These are phyloP conservation scores for Anoplopoma fimbria DNA, from an alignment of 2,113 vertebrate genomes.

Conservation along the genomic window DNA sequence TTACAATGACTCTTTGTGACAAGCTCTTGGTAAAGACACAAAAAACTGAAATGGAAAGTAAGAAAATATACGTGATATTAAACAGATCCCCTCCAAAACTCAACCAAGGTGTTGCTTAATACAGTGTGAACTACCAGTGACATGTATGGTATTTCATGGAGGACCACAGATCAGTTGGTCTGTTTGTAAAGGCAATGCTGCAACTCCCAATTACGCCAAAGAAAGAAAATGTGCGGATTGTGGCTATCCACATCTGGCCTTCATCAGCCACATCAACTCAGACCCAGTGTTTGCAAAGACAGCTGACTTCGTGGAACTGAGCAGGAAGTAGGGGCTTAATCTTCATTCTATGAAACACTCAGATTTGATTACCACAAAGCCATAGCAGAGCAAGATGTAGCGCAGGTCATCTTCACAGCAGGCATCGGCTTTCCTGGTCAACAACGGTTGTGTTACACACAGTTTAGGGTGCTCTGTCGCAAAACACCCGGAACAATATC, in stretches of 20 bases:
- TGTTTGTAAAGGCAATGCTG: conserved; percentile 42
- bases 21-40: neutral
- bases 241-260: conserved; percentile 74
- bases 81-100: conserved; percentile 10
- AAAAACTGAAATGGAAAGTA: neutral
- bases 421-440: conserved; percentile 22
- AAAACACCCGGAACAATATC: neutral
- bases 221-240: conserved; percentile 45
- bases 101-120: conserved; percentile 4
- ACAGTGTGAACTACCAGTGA: neutral
- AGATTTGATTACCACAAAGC: conserved; percentile 71
- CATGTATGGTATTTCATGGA: conserved; percentile 6
- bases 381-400: conserved; percentile 44
- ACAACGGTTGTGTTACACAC: conserved; percentile 1
- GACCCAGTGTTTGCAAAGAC: conserved; percentile 69
- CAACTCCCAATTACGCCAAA: conserved; percentile 47
- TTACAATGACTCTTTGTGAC: neutral
- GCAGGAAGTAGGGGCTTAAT: conserved; percentile 78
- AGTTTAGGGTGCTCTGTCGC: neutral
- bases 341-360: conserved; percentile 72
- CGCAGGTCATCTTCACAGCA: conserved; percentile 37
- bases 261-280: conserved; percentile 74
- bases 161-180: conserved; percentile 12
- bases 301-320: conserved; percentile 73
- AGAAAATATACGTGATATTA: neutral